A percentile compares a stretch with the other conserved stretches of the same genome.
Evolutionary conservation across 1,140 invertebrate genomes (phyloP).

Genomic region (Melanaphis sacchari): DNA sequence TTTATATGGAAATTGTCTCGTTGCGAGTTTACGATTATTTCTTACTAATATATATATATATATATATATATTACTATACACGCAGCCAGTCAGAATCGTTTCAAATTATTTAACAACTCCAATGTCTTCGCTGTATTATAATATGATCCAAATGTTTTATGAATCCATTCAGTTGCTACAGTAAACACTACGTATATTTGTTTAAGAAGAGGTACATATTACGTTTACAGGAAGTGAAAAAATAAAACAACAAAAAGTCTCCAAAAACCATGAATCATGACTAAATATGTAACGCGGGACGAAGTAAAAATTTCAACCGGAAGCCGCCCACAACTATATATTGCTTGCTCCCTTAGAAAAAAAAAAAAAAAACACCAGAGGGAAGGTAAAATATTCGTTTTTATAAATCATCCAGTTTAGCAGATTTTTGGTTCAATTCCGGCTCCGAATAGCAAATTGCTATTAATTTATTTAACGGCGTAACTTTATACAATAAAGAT

Average conservation of each 20-base stretch:
- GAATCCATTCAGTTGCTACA: neutral
- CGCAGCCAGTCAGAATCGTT: neutral
- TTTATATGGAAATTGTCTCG: neutral
- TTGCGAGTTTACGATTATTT: neutral
- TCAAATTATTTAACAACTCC: neutral
- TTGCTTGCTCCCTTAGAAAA: neutral
- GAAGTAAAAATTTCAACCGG: conserved; percentile 23
- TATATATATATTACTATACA: neutral
- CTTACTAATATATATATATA: neutral
- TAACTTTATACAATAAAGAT: conserved; percentile 43
- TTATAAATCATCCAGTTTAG: conserved; percentile 44
- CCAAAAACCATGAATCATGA: conserved; percentile 13
- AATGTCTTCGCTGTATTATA: neutral
- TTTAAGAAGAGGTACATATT: neutral
- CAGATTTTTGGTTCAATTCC: conserved; percentile 44
- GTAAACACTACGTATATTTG: neutral
- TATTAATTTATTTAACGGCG: conserved; percentile 47
- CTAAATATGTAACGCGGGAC: neutral
- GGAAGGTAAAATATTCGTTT: conserved; percentile 38
- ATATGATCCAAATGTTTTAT: neutral
- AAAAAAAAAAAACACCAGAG: conserved; percentile 16
- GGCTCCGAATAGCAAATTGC: conserved; percentile 38
- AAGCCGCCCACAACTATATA: conserved; percentile 5
- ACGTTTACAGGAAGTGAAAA: conserved; percentile 18
- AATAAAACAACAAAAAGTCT: neutral